Evolutionary conservation across 2,113 vertebrate genomes (phyloP).

Genomic region (Neolamprologus cancellatus): DNA sequence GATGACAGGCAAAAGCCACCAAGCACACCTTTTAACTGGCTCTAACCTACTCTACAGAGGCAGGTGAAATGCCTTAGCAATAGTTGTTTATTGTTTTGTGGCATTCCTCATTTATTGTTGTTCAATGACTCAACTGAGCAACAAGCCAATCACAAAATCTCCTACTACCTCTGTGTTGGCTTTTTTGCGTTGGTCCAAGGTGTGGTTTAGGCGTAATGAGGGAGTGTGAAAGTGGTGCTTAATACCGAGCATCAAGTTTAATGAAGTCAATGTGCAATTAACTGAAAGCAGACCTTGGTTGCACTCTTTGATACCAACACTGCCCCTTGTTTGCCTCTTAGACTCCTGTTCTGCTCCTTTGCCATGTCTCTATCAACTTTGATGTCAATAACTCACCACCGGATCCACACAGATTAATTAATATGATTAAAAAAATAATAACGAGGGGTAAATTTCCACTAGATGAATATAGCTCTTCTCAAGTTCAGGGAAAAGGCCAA

Average conservation of each 20-base stretch:
- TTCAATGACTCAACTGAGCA: slow-evolving; percentile 3
- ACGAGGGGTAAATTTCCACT: slow-evolving; percentile 36
- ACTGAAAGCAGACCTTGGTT: slow-evolving; percentile 33
- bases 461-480: slow-evolving; percentile 46
- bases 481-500: slow-evolving; percentile 68
- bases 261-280: slow-evolving; percentile 57
- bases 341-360: neutral
- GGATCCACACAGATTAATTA: slow-evolving; percentile 53
- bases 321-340: slow-evolving; percentile 14
- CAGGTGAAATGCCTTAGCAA: slow-evolving; percentile 29
- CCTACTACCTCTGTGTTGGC: neutral
- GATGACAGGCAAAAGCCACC: slow-evolving; percentile 57
- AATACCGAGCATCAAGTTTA: slow-evolving; percentile 49
- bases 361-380: slow-evolving; percentile 30
- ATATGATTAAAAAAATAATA: slow-evolving; percentile 27
- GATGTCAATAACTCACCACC: slow-evolving; percentile 49
- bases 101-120: slow-evolving; percentile 2
- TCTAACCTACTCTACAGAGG: slow-evolving; percentile 10
- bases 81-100: slow-evolving; percentile 6
- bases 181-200: neutral
- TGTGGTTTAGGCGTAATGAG: slow-evolving; percentile 1
- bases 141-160: neutral
- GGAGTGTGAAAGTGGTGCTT: neutral
- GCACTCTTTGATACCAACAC: slow-evolving; percentile 18
- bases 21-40: slow-evolving; percentile 47